Evolutionary conservation across 2,797 vertebrate species (phyloP).

Genomic region (Siniperca obscura): DNA sequence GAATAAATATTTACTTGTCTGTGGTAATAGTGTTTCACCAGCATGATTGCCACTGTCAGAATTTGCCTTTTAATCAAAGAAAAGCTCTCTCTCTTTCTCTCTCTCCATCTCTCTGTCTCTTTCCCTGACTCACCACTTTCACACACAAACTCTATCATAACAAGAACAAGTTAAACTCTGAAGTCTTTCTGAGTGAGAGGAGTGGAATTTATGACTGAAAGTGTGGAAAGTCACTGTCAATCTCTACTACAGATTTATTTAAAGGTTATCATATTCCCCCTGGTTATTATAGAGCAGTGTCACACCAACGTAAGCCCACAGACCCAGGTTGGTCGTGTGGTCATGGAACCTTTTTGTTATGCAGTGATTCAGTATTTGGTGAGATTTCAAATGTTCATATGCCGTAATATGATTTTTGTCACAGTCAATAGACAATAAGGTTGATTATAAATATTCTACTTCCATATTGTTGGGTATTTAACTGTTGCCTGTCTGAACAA

Average conservation of each 20-base stretch:
- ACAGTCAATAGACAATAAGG: neutral
- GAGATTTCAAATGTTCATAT: neutral
- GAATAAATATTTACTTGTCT: constrained; percentile 59
- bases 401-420: neutral
- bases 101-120: neutral
- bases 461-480: neutral
- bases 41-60: constrained; percentile 40
- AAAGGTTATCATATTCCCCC: neutral
- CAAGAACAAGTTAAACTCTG: constrained; percentile 2
- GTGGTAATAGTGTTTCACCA: constrained; percentile 52
- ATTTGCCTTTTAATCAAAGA: constrained; percentile 53
- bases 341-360: neutral
- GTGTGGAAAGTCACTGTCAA: neutral
- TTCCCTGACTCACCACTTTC: neutral
- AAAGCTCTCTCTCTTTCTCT: constrained; percentile 22
- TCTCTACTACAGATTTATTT: neutral
- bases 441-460: neutral
- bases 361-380: neutral
- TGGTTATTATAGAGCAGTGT: neutral
- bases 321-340: neutral
- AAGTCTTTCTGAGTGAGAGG: constrained; percentile 14
- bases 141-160: neutral
- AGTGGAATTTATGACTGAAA: constrained; percentile 4
- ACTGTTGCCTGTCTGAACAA: neutral
- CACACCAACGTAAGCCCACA: neutral